Evolutionary conservation across 1,140 invertebrate genomes (phyloP), one percentile per base, ranked within the genome.

Genomic region (Heliconius nattereri): DNA sequence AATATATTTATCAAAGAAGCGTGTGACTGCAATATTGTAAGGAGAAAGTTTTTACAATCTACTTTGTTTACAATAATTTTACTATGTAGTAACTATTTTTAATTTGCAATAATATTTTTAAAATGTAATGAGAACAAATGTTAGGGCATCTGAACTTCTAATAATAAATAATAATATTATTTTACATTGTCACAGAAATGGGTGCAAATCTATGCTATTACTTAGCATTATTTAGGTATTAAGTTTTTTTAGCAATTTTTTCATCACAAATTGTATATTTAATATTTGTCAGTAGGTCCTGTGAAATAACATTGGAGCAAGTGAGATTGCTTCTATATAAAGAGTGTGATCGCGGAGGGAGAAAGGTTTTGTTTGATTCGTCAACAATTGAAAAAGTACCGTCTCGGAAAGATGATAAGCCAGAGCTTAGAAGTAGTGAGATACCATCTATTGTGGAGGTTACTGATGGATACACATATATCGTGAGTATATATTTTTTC

Each of bases 291-390:
- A 71, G 70, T 80, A 93, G 92, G 85, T 89, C 89, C 81, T 86
- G 86, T 86, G 89, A 91, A 83, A 89, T 91, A 90, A 88, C 88
- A 83, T 85, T 88, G 75, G 95, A 97, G 87, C 96, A 97, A 95
- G 96, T 97, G 73, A 95, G 98, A 77, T 95, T 98, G 78, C 94
- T 98, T 85, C 95, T 98, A 78, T 98, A 98, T 92, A 96, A 96
- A 84, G 98, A 98, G 94, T 97, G 97, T 90, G 98, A 98, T 86
- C 96, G 96, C 87, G 95, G 96, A 81, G 97, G 97, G 19, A 95
- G 97, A 78, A 97, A 97, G 85, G 94, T 98, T 26, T 95, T 98
- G 11, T 98, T 98, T 92, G 98, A 98, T 94, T 98, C 98, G 7
- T 95, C 96, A 82, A 95, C 97, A 37, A 95, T 97, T 85, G 95